Evolutionary conservation across 92 coral and sea anemone genomes (phyloP), one percentile per base, ranked within the genome.

Genomic region (Umimayanthus kanabou): DNA sequence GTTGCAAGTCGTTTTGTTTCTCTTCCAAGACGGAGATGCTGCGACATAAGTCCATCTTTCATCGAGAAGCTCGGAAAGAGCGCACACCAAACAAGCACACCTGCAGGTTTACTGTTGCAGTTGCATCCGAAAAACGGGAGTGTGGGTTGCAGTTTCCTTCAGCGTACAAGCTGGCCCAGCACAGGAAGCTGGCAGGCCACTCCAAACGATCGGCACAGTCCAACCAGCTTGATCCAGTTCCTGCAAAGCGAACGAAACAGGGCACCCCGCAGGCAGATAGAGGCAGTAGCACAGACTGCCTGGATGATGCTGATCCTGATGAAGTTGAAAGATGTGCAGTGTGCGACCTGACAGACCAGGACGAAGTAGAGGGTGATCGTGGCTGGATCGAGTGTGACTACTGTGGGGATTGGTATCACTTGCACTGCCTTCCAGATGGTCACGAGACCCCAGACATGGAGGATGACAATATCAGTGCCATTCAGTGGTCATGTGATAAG

Each of bases 41-140:
- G 13, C 61, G 86, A 30, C 86, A 82, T 77, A 69, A 82, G 42
- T 25, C 86, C 40, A 4, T 67, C 13, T 82, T 82, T 22, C 86
- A 82, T 70, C 86, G 42, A 42, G 77, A 64, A 67, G 77, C 65
- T 64, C 77, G 65, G 6, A 82, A 82, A 42, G 58, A 82, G 77
- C 76, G 43, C 43, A 40, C 28, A 66, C 40, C 77, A 67, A 42
- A 29, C 16, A 28, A 67, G 28, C 58, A 82, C 86, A 67, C 43
- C 76, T 66, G 86, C 75, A 81, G 85, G 85, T 81, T 81, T 50
- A 81, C 22, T n/a, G 65, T 81, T 75, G 58, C 85, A 58, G 85
- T 39, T 81, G 85, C 53, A 22, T 81, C 85, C 10, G 58, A 61
- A 13, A 55, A 80, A 37, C 39, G 74, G 23, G 74, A 80, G 10